Percentiles rank a stretch among this genome's conserved stretches.
phyloP scores from a whole-genome alignment of 2,113 vertebrate species.

The Myanophis thanlyinensis region DNA sequence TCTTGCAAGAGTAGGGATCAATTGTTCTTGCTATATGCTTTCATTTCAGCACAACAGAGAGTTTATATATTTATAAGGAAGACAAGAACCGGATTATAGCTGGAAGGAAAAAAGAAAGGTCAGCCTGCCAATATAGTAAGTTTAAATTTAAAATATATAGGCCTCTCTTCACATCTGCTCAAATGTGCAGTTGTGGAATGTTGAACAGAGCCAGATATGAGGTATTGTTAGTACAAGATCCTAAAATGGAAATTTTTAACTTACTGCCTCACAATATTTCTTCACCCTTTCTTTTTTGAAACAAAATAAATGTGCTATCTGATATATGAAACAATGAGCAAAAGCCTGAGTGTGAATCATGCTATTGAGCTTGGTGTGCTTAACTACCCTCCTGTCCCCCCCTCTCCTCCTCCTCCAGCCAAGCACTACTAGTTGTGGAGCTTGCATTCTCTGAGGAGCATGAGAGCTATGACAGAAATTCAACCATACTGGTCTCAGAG shows the following conservation, averaged over 20 bases:
- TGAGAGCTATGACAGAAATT: too few species aligned
- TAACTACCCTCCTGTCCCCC: too few species aligned
- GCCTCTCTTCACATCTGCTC: slow-evolving; percentile 32
- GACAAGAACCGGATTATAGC: neutral
- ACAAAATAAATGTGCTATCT: slow-evolving; percentile 48
- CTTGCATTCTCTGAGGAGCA: too few species aligned
- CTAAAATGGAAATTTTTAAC: slow-evolving; percentile 34
- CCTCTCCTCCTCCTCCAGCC: too few species aligned
- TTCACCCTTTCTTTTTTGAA: slow-evolving; percentile 45
- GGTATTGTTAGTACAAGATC: slow-evolving; percentile 35
- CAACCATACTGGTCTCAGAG: too few species aligned
- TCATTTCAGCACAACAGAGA: neutral
- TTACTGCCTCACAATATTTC: slow-evolving; percentile 48
- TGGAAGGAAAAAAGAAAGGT: slow-evolving; percentile 10
- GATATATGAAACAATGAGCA: slow-evolving; percentile 49
- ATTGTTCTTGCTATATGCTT: neutral
- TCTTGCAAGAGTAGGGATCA: neutral
- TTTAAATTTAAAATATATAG: neutral
- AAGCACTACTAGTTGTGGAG: too few species aligned
- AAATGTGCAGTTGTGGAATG: slow-evolving; percentile 28
- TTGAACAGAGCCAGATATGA: slow-evolving; percentile 41
- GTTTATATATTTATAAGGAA: neutral
- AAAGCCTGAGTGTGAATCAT: slow-evolving; percentile 30
- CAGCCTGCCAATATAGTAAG: neutral
- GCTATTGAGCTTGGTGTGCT: slow-evolving; percentile 5